phyloP scores from a whole-genome alignment of 1,140 invertebrate genomes.

The Homarus americanus region DNA sequence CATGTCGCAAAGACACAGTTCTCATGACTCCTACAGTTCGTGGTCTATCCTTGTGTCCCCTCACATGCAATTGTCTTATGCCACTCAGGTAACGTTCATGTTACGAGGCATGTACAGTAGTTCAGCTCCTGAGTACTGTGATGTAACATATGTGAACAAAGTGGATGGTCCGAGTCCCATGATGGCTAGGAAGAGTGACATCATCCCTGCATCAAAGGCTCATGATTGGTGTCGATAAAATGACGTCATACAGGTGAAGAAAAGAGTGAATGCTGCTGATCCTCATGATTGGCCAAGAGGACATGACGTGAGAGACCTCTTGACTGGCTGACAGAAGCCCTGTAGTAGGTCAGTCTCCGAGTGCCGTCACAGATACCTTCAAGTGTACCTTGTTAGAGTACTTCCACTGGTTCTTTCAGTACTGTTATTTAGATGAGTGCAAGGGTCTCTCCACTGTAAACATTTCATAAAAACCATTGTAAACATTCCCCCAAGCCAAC shows the following conservation, averaged over 20 bases:
- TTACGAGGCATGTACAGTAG: not conserved
- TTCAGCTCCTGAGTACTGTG: not conserved
- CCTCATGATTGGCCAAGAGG: not conserved
- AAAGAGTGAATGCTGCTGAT: too few species aligned
- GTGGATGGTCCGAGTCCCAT: too few species aligned
- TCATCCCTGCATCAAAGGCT: too few species aligned
- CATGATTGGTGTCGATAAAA: too few species aligned
- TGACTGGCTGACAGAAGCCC: not conserved
- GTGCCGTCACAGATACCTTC: not conserved
- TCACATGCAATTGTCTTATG: not conserved
- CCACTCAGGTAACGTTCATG: not conserved
- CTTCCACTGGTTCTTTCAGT: slow-evolving; percentile 45
- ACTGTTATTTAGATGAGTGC: slow-evolving; percentile 27
- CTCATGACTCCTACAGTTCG: not conserved
- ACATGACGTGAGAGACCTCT: not conserved
- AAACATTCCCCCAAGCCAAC: slow-evolving; percentile 19
- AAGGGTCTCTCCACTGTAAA: slow-evolving; percentile 19
- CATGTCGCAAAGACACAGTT: not conserved
- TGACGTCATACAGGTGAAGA: not conserved
- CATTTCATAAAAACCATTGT: slow-evolving; percentile 5
- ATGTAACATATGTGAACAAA: not conserved
- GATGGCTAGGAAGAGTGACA: too few species aligned
- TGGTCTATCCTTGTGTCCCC: not conserved
- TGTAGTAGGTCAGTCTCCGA: not conserved
- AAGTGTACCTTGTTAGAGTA: slow-evolving; percentile 27